Evolutionary conservation across 2,113 vertebrate species (phyloP).

Genomic region (Climacteris rufus): DNA sequence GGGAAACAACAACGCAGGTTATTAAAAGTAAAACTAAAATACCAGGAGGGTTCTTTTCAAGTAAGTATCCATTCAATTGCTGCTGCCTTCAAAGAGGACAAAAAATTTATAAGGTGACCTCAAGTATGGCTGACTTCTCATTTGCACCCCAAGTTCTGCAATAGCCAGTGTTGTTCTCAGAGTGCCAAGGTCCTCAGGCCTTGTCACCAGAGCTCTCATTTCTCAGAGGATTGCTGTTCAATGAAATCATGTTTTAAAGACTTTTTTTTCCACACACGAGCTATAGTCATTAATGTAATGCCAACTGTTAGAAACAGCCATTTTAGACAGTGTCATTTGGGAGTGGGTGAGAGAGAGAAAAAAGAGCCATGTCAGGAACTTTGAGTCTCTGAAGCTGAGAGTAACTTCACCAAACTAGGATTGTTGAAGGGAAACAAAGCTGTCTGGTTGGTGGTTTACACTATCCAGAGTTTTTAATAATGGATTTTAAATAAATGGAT

Average conservation of each 20-base stretch:
- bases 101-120: neutral
- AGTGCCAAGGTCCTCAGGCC: neutral
- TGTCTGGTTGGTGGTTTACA: neutral
- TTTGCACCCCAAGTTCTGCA: neutral
- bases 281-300: neutral
- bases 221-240: neutral
- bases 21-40: slow-evolving; percentile 3
- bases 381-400: neutral
- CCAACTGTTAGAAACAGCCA: neutral
- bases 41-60: neutral
- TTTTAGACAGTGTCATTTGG: neutral
- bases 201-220: neutral
- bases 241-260: neutral
- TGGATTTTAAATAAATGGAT: neutral
- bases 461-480: neutral
- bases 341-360: neutral
- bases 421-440: neutral
- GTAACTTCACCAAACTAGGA: neutral
- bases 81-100: neutral
- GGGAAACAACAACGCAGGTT: neutral
- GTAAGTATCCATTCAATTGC: neutral
- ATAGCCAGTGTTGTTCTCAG: neutral
- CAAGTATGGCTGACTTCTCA: neutral
- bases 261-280: neutral
- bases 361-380: neutral